Base-by-base conservation (phyloP, 2,113 vertebrate genomes). In the Brachypteracias leptosomus region DNA sequence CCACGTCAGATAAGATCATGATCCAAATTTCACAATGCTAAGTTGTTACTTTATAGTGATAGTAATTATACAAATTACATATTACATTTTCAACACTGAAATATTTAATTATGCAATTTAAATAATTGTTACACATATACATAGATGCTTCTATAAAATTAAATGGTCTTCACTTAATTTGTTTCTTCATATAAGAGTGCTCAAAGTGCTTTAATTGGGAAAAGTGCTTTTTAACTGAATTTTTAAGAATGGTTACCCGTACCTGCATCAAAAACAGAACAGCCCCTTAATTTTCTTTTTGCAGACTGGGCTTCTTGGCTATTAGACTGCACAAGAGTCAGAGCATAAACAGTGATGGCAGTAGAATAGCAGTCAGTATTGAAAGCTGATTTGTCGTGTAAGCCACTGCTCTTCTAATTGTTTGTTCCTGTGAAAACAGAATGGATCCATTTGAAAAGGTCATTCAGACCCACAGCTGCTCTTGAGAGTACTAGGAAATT, bases 281-380 rank as follows among this genome's bases (percentile, higher is more conserved):
- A 97, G 25, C 0, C 15, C 11, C 92, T 90, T 68, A 66, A 58
- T 96, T 98, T 98, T 80, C 91, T 86, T 55, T 76, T 94, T 4
- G 36, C 46, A 46, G 36, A 31, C 28, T 28, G 59, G 20, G 61
- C 83, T n/a, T 88, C 62, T 40, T 38, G 38, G 73, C 38, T 80
- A 11, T 93, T 8, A 38, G 96, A 15, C 44, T 72, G 72, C 35
- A 96, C 97, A 49, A 97, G 62, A 4, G 98, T 95, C 38, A 99
- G 96, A 88, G 98, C 98, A 84, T 98, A 98, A 38, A 98, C 96
- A 51, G 98, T 96, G 40, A 98, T 97, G 51, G 97, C 98, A 38
- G 97, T 63, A 52, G 98, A 95, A 31, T 98, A 98, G 25, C 98
- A 97, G 38, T 98, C 95, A 66, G 90, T 31, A 67, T 98, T 44